A percentile compares a stretch with the other conserved stretches of the same genome.
These are phyloP conservation scores for Archilochus colubris DNA, from an alignment of 2,113 vertebrate genomes.

Conservation along the genomic window DNA sequence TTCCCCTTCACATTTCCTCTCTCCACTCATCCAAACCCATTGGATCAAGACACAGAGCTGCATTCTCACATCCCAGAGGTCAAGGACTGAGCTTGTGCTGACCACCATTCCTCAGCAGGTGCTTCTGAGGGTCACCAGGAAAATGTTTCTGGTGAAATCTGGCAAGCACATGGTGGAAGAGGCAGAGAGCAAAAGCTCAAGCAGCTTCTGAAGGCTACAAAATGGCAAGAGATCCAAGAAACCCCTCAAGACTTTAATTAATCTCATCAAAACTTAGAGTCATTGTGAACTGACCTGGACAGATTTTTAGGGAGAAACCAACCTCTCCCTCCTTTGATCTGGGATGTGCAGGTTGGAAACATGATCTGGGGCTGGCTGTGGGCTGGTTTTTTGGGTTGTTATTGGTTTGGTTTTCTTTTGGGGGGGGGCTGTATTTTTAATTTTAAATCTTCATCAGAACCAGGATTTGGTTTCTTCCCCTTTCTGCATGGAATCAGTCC, in stretches of 20 bases:
- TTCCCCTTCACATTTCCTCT: neutral
- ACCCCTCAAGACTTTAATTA: neutral
- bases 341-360: neutral
- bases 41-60: neutral
- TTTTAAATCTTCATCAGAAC: neutral
- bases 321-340: neutral
- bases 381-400: neutral
- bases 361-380: neutral
- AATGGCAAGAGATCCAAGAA: neutral
- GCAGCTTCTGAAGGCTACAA: neutral
- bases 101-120: neutral
- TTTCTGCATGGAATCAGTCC: neutral
- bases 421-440: too few relatives aligned
- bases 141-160: neutral
- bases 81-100: neutral
- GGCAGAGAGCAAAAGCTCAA: neutral
- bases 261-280: neutral
- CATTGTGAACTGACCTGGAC: neutral
- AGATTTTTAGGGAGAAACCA: neutral
- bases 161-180: neutral
- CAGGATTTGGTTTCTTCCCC: neutral
- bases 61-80: neutral
- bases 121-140: neutral
- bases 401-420: neutral
- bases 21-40: neutral